Percentiles rank a stretch among this genome's conserved stretches.
These are phyloP conservation scores for Dusona sp. DNA, from an alignment of 2,888 invertebrate species.

Conservation along the genomic window DNA sequence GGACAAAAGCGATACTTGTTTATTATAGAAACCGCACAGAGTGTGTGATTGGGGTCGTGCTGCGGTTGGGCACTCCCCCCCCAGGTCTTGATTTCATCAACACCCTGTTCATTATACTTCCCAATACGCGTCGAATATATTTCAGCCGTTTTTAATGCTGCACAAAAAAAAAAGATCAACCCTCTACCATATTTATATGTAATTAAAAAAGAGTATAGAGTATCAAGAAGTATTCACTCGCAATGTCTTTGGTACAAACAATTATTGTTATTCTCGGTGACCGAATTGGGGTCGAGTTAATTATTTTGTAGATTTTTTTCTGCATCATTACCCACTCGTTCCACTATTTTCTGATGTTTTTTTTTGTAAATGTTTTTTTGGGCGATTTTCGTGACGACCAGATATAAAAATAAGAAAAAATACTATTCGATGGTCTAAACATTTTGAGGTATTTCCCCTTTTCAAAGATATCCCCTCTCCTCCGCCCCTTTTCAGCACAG, in stretches of 20 bases:
- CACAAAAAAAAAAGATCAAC: neutral
- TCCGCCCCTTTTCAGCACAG: neutral
- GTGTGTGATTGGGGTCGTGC: constrained; percentile 59
- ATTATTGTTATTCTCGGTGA: neutral
- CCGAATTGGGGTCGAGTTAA: neutral
- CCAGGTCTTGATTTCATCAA: constrained; percentile 26
- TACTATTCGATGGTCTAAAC: neutral
- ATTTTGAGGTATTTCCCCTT: constrained; percentile 14
- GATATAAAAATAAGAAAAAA: neutral
- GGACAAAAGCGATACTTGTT: constrained; percentile 47
- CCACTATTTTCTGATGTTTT: neutral
- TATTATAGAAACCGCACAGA: constrained; percentile 42
- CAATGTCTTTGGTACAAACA: neutral
- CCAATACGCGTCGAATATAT: constrained; percentile 9
- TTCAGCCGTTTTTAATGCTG: neutral
- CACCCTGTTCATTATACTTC: constrained; percentile 22
- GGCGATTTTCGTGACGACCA: neutral
- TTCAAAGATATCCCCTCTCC: neutral
- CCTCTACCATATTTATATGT: neutral
- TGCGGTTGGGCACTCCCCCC: constrained; percentile 13
- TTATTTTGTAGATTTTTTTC: neutral
- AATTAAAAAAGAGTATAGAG: neutral
- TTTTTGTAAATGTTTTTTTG: neutral
- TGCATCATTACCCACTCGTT: neutral
- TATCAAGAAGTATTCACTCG: neutral